Percentiles rank a stretch among this genome's conserved stretches.
Conservation (phyloP, 2,797 vertebrate genomes). For the Dermochelys coriacea region DNA sequence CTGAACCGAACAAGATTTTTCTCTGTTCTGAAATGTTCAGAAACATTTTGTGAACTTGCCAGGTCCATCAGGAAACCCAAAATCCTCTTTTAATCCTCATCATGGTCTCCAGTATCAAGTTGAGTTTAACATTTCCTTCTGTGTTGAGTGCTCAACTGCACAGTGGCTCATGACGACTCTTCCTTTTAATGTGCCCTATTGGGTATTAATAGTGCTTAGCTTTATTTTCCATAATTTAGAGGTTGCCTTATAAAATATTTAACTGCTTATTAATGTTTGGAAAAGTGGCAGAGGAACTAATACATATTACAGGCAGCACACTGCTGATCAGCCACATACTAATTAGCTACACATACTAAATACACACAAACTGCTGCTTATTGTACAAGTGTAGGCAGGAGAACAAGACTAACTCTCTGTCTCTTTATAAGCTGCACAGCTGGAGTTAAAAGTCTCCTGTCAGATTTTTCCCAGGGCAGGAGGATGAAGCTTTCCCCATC, state of each 20-base stretch:
- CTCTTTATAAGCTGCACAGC: background rate
- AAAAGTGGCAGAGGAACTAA: slow-evolving; percentile 42
- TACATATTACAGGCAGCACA: slow-evolving; percentile 36
- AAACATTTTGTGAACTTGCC: background rate
- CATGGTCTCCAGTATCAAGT: background rate
- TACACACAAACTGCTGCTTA: slow-evolving; percentile 1
- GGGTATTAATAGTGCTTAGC: slow-evolving; percentile 55
- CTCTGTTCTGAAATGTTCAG: slow-evolving; percentile 1
- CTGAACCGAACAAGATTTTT: background rate
- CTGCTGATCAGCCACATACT: slow-evolving; percentile 40
- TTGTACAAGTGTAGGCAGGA: background rate
- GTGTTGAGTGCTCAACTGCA: slow-evolving; percentile 1
- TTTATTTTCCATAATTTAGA: slow-evolving; percentile 70
- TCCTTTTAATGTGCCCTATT: slow-evolving; percentile 33
- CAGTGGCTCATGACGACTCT: background rate
- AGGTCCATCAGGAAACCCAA: slow-evolving; percentile 1
- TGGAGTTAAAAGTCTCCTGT: background rate
- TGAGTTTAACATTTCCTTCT: slow-evolving; percentile 26
- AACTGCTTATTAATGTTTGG: slow-evolving; percentile 68
- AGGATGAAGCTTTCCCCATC: background rate
- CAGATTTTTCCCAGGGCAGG: background rate
- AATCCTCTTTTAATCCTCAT: background rate
- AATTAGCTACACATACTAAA: slow-evolving; percentile 55
- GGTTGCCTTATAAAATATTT: slow-evolving; percentile 69
- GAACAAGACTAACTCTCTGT: background rate